phyloP scores from a whole-genome alignment of 2,888 invertebrate genomes.

The Diadegma fenestrale region DNA sequence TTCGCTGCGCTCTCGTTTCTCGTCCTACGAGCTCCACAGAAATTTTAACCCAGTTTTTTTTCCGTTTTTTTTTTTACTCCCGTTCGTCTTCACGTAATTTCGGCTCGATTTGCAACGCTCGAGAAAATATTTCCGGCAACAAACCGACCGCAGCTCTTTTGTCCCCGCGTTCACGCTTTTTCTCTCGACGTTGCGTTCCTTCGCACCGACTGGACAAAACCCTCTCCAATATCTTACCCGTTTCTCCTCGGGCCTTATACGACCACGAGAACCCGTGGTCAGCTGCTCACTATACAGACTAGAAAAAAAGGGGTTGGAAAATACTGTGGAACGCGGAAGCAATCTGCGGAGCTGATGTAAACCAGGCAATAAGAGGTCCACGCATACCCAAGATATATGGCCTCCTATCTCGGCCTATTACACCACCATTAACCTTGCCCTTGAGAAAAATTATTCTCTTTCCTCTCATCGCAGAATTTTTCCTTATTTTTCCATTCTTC shows the following conservation, averaged over 20 bases:
- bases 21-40: background rate
- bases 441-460: conserved; percentile 40
- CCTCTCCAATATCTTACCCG: conserved; percentile 7
- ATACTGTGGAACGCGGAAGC: conserved; percentile 67
- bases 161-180: conserved; percentile 55
- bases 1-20: conserved; percentile 46
- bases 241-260: conserved; percentile 5
- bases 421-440: conserved; percentile 44
- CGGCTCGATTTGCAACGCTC: conserved; percentile 60
- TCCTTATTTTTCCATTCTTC: background rate
- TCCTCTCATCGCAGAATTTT: conserved; percentile 1
- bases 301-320: conserved; percentile 63
- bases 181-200: conserved; percentile 24
- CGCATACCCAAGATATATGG: conserved; percentile 52
- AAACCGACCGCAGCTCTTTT: conserved; percentile 79
- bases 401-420: conserved; percentile 7
- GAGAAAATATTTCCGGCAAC: conserved; percentile 78
- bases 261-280: conserved; percentile 31
- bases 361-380: conserved; percentile 46
- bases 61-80: conserved; percentile 53
- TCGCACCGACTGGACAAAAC: background rate
- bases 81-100: conserved; percentile 50
- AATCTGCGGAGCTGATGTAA: conserved; percentile 62
- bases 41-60: conserved; percentile 72
- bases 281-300: conserved; percentile 17